A percentile compares a stretch with the other conserved stretches of the same genome.
Evolutionary conservation across 2,888 invertebrate genomes (phyloP).

Genomic region (Cremastinae sp.): DNA sequence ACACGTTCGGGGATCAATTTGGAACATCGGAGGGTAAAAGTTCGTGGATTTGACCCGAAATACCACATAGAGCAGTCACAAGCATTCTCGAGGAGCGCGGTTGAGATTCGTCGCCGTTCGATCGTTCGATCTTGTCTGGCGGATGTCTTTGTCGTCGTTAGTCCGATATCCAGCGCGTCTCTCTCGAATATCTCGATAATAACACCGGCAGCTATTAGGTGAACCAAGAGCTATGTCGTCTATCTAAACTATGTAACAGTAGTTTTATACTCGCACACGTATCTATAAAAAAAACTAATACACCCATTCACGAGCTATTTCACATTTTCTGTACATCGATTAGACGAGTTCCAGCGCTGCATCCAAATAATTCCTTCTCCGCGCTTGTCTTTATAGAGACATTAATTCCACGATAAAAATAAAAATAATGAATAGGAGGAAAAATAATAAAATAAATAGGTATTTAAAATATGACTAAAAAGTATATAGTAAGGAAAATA

Average conservation of each 20-base stretch:
- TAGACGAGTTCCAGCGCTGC: not conserved
- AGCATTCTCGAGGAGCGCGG: slow-evolving; percentile 18
- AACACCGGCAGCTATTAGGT: slow-evolving; percentile 66
- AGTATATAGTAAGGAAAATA: too few species aligned
- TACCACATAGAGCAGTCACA: not conserved
- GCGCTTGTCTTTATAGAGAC: slow-evolving; percentile 7
- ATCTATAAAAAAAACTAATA: not conserved
- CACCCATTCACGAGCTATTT: slow-evolving; percentile 5
- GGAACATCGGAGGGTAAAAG: not conserved
- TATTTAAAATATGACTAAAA: too few species aligned
- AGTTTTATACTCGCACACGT: slow-evolving; percentile 13
- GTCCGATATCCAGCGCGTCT: slow-evolving; percentile 60
- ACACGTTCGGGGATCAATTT: too few species aligned
- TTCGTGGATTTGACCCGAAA: slow-evolving; percentile 12
- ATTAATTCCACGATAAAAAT: not conserved
- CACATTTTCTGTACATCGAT: not conserved
- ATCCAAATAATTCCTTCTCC: not conserved
- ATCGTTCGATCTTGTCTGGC: slow-evolving; percentile 34
- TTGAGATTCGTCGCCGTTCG: slow-evolving; percentile 31
- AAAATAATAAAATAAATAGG: too few species aligned
- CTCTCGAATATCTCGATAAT: slow-evolving; percentile 75
- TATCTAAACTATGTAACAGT: slow-evolving; percentile 22
- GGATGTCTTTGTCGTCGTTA: slow-evolving; percentile 57
- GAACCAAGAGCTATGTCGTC: slow-evolving; percentile 27
- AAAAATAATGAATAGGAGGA: not conserved